These are phyloP conservation scores for Neolamprologus multifasciatus DNA, from an alignment of 2,797 vertebrate genomes.

Conservation along the genomic window DNA sequence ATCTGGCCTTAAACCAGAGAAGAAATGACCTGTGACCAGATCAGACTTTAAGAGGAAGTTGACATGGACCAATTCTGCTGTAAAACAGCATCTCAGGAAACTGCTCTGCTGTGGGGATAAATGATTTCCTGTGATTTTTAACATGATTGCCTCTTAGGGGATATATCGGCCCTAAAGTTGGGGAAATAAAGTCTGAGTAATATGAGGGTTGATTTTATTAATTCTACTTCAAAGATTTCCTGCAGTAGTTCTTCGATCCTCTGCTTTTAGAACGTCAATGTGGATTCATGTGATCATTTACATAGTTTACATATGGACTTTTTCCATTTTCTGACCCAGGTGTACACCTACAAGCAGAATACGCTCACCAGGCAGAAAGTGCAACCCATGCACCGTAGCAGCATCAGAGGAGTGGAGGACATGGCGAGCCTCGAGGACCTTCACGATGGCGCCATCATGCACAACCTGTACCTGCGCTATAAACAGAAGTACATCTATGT, in stretches of 20 bases:
- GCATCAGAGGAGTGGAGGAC: slow-evolving; percentile 84
- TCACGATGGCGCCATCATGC: slow-evolving; percentile 93
- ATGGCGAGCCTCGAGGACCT: slow-evolving; percentile 91
- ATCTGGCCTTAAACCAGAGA: background rate
- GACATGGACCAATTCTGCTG: background rate
- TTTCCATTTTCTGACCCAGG: slow-evolving; percentile 60
- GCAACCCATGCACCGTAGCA: slow-evolving; percentile 83
- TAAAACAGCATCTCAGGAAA: background rate
- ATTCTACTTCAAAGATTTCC: background rate
- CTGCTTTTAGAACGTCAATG: background rate
- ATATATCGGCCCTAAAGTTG: accelerated
- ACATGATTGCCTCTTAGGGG: background rate
- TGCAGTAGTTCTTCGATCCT: background rate
- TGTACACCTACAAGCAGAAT: slow-evolving; percentile 95
- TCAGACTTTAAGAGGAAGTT: background rate
- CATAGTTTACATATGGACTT: background rate
- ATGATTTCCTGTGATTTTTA: background rate
- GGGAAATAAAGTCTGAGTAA: background rate
- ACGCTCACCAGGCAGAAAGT: slow-evolving; percentile 90
- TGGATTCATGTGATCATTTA: accelerated
- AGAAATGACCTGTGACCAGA: background rate
- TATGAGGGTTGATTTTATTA: background rate
- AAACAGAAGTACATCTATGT: slow-evolving; percentile 88
- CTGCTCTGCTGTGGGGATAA: background rate
- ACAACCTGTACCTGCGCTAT: slow-evolving; percentile 90